Evolutionary conservation across 2,797 vertebrate species (phyloP).

Genomic region (Rhinatrema bivittatum): DNA sequence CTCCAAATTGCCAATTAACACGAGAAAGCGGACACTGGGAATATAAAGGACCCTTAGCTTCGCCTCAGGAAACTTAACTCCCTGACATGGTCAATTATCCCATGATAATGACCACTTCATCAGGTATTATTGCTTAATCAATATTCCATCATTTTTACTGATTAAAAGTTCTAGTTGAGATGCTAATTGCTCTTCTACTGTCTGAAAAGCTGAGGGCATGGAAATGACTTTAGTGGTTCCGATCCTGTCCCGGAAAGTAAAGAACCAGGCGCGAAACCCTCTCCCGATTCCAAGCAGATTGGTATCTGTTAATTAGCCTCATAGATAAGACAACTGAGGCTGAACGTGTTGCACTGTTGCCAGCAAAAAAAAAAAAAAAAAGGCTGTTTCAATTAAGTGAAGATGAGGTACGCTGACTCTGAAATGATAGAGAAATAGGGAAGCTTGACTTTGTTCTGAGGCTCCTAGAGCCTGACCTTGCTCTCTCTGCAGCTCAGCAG

Average conservation of each 20-base stretch:
- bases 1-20: constrained; percentile 1
- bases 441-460: neutral
- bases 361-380: constrained; percentile 13
- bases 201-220: neutral
- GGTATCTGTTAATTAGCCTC: constrained; percentile 17
- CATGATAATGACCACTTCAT: constrained; percentile 1
- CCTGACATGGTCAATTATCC: constrained; percentile 2
- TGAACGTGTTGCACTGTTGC: constrained; percentile 12
- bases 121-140: constrained; percentile 9
- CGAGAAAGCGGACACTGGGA: neutral
- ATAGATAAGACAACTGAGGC: constrained; percentile 12
- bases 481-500: neutral
- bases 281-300: too few relatives aligned
- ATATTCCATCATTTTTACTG: neutral
- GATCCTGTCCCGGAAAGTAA: neutral
- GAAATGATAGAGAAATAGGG: constrained; percentile 2
- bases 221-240: too few relatives aligned
- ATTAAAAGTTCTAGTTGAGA: neutral
- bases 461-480: neutral
- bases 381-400: constrained; percentile 16
- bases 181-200: neutral
- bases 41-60: neutral
- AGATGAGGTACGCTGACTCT: constrained; percentile 12
- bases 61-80: constrained; percentile 7
- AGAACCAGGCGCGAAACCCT: too few relatives aligned